Conservation (phyloP, 2,113 vertebrate genomes). For the Clarias batrachus region DNA sequence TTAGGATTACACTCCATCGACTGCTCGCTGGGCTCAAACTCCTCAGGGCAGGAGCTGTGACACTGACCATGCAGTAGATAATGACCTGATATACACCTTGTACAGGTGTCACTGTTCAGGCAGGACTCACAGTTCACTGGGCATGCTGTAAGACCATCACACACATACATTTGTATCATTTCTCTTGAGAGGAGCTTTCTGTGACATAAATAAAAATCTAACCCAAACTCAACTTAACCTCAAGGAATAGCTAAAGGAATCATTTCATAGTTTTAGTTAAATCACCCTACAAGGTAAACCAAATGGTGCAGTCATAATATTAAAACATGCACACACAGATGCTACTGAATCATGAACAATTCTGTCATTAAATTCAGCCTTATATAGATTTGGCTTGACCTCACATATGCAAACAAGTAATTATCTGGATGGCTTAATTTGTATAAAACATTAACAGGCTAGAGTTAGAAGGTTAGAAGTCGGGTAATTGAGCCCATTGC, state of each 20-base stretch:
- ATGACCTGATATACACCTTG: constrained; percentile 85
- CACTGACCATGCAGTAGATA: constrained; percentile 90
- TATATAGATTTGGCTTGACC: neutral
- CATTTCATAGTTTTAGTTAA: neutral
- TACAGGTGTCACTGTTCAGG: constrained; percentile 90
- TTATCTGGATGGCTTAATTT: neutral
- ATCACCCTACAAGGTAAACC: neutral
- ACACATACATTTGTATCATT: neutral
- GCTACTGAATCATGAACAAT: neutral
- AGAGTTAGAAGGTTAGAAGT: neutral
- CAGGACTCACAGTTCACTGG: constrained; percentile 92
- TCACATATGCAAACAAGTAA: neutral
- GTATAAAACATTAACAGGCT: neutral
- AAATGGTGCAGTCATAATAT: neutral
- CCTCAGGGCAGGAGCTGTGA: constrained; percentile 88
- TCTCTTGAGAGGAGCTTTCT: neutral
- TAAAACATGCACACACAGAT: neutral
- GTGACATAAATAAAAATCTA: neutral
- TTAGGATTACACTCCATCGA: constrained; percentile 88
- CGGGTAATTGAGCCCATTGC: neutral
- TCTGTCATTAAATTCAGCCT: neutral
- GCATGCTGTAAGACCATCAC: constrained; percentile 77
- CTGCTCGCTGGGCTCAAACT: constrained; percentile 86
- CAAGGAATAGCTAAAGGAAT: neutral
- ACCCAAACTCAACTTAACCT: neutral